Evolutionary conservation across 2,797 vertebrate species (phyloP).

Genomic region (Perodicticus potto): DNA sequence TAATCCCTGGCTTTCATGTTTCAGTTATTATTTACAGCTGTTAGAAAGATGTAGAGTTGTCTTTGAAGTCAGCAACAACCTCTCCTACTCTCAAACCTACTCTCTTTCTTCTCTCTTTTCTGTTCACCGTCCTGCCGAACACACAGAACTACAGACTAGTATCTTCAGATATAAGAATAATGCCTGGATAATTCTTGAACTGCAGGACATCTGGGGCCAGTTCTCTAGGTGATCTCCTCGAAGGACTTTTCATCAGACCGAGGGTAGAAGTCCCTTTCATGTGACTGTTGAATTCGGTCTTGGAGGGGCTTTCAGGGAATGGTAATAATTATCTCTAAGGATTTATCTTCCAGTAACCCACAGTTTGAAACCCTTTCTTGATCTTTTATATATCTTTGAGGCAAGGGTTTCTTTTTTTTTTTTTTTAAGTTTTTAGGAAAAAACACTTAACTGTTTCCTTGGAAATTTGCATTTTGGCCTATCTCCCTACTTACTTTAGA

Average conservation of each 20-base stretch:
- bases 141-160: not conserved
- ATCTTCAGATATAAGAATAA: not conserved
- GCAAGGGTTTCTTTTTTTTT: not conserved
- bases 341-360: not conserved
- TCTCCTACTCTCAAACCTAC: accelerated
- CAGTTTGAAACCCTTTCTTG: not conserved
- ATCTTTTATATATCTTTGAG: not conserved
- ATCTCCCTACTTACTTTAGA: not conserved
- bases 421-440: not conserved
- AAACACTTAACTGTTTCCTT: not conserved
- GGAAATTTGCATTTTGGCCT: conserved; percentile 39
- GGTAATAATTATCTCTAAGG: not conserved
- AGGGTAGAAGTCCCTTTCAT: not conserved
- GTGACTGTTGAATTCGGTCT: not conserved
- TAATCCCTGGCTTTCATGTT: not conserved
- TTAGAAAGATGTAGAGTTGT: not conserved
- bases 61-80: not conserved
- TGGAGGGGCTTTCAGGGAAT: not conserved
- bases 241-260: not conserved
- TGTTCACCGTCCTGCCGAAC: not conserved
- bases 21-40: not conserved
- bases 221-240: not conserved
- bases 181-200: accelerated
- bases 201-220: accelerated
- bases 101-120: not conserved